Conservation (phyloP, 2,797 vertebrate genomes). For the Tauraco hartlaubi region DNA sequence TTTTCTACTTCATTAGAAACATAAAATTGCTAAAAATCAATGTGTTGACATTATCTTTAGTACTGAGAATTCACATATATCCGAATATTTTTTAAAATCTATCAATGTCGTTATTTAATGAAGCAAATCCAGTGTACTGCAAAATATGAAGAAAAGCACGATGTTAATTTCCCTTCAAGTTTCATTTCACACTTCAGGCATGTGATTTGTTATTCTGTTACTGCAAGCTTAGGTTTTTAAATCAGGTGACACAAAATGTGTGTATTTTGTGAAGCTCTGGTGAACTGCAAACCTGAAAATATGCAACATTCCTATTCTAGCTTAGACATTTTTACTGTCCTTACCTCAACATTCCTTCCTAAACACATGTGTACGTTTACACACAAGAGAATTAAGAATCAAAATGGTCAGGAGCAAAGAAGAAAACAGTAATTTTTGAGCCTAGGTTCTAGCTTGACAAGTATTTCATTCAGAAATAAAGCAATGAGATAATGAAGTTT, state of each 20-base stretch:
- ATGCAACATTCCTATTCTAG: neutral
- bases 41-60: neutral
- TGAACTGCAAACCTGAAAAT: neutral
- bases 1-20: neutral
- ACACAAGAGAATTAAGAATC: neutral
- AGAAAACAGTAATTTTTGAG: neutral
- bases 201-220: neutral
- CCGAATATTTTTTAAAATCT: neutral
- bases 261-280: neutral
- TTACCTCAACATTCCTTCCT: neutral
- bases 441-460: neutral
- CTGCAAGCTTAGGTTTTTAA: neutral
- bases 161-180: neutral
- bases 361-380: fast-evolving
- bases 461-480: neutral
- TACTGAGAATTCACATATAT: neutral
- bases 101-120: neutral
- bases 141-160: neutral
- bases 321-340: neutral
- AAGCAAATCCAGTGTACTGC: neutral
- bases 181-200: neutral
- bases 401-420: neutral
- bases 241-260: neutral
- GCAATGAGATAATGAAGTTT: neutral
- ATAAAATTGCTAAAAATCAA: neutral